Percentiles rank a stretch among this genome's conserved stretches.
Conservation (phyloP, 1,140 invertebrate genomes). For the Drosophila kanapiae region DNA sequence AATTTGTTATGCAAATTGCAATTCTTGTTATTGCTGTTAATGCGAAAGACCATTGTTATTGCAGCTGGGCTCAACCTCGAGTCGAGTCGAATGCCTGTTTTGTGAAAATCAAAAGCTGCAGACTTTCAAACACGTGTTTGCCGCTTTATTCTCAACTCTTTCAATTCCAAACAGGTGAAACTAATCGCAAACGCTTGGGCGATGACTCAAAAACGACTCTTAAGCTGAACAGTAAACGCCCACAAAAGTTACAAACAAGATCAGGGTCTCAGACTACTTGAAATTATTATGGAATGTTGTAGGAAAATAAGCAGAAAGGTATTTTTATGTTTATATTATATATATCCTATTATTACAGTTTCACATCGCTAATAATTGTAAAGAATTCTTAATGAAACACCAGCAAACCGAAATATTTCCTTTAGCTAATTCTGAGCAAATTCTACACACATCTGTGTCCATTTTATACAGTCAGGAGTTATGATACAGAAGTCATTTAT, state of each 20-base stretch:
- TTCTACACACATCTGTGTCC: background rate
- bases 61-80: slow-evolving; percentile 59
- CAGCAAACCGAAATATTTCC: background rate
- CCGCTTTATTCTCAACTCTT: slow-evolving; percentile 11
- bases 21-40: slow-evolving; percentile 46
- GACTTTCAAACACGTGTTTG: slow-evolving; percentile 79
- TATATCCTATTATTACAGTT: background rate
- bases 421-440: background rate
- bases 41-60: slow-evolving; percentile 37
- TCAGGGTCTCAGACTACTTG: slow-evolving; percentile 9
- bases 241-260: slow-evolving; percentile 56
- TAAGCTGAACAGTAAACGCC: slow-evolving; percentile 41
- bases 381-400: background rate
- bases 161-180: slow-evolving; percentile 62
- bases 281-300: slow-evolving; percentile 3
- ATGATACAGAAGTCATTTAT: slow-evolving; percentile 9
- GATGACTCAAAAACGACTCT: slow-evolving; percentile 53
- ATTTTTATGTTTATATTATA: background rate
- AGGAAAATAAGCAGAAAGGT: background rate
- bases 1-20: slow-evolving; percentile 81
- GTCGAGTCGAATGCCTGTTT: background rate
- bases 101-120: slow-evolving; percentile 46
- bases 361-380: too few relatives aligned
- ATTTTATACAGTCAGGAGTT: background rate
- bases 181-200: slow-evolving; percentile 34